Percentiles rank a stretch among this genome's conserved stretches.
phyloP scores from a whole-genome alignment of 2,113 vertebrate genomes.

The Syngnathus typhle region DNA sequence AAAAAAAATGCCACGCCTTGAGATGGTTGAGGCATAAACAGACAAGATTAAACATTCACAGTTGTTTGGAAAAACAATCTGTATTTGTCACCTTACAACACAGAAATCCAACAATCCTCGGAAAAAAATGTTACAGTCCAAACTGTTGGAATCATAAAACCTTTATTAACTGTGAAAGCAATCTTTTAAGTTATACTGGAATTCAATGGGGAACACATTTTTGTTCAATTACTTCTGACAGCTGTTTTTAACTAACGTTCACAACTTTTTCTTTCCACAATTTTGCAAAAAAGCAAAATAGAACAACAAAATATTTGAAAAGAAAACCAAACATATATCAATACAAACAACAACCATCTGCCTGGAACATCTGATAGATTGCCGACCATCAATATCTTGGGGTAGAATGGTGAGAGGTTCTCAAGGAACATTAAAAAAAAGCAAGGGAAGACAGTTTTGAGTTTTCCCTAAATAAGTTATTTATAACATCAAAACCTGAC shows the following conservation, averaged over 20 bases:
- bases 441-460: background rate
- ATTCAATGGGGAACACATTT: too few relatives aligned
- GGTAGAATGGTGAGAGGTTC: too few relatives aligned
- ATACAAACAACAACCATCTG: background rate
- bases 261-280: background rate
- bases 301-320: background rate
- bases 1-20: background rate
- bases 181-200: too few relatives aligned
- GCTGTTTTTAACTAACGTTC: background rate
- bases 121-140: too few relatives aligned
- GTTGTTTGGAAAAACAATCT: background rate
- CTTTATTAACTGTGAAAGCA: too few relatives aligned
- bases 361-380: background rate
- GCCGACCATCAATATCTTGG: background rate
- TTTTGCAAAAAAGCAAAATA: background rate
- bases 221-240: too few relatives aligned
- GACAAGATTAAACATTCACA: background rate
- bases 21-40: background rate
- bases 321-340: background rate
- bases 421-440: background rate
- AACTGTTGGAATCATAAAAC: too few relatives aligned
- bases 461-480: background rate
- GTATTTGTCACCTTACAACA: background rate
- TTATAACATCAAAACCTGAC: background rate
- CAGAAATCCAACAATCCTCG: background rate